phyloP scores from a whole-genome alignment of 2,797 vertebrate genomes.

The Vultur gryphus region DNA sequence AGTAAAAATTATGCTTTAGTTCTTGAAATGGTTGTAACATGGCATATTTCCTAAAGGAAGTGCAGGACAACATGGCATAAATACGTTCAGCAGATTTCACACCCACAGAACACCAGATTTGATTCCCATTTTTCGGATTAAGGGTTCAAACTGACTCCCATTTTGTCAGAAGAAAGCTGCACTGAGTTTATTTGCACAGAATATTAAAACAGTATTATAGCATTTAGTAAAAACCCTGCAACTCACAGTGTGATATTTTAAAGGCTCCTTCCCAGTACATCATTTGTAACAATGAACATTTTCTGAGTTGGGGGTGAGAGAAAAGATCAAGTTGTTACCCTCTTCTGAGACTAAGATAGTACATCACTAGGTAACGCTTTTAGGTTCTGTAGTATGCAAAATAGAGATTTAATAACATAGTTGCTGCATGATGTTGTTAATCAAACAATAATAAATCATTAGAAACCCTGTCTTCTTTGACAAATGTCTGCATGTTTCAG shows the following conservation, averaged over 20 bases:
- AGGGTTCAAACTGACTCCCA: background rate
- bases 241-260: background rate
- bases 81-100: constrained; percentile 30
- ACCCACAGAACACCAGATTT: background rate
- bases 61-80: background rate
- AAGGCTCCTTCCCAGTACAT: background rate
- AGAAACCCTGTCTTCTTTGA: constrained; percentile 43
- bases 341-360: background rate
- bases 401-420: constrained; percentile 8
- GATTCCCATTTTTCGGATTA: constrained; percentile 27
- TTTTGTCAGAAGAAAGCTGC: constrained; percentile 32
- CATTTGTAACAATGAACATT: background rate
- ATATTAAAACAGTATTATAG: background rate
- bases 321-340: constrained; percentile 27
- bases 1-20: constrained; percentile 46
- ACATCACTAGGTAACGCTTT: background rate
- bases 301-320: background rate
- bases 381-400: background rate
- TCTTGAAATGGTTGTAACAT: constrained; percentile 6
- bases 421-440: constrained; percentile 7
- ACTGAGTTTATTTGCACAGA: constrained; percentile 31
- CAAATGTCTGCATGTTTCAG: constrained; percentile 25
- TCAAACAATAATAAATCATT: constrained; percentile 52
- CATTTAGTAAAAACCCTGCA: background rate
- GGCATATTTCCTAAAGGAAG: constrained; percentile 48